Evolutionary conservation across 1,140 invertebrate species (phyloP).

Genomic region (Hermatobates lingyangjiaoensis): DNA sequence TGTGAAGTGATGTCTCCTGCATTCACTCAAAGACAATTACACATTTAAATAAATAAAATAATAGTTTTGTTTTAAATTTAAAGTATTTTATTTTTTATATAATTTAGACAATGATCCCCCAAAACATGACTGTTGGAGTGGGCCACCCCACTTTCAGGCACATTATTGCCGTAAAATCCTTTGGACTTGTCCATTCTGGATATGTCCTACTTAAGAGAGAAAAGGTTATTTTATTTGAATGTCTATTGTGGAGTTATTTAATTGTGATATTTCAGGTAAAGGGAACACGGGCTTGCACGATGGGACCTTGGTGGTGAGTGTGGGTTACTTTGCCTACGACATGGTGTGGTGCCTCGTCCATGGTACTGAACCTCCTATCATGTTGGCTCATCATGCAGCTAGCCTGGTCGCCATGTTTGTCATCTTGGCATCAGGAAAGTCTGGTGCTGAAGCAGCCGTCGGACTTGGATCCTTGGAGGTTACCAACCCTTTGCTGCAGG

Average conservation of each 20-base stretch:
- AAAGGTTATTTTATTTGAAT: no score
- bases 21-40: no score
- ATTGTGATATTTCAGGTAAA: conserved; percentile 9
- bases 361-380: conserved; percentile 27
- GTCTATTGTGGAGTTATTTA: not conserved
- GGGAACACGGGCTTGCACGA: conserved; percentile 7
- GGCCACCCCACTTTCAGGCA: no score
- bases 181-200: no score
- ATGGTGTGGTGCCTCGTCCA: conserved; percentile 32
- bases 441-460: conserved; percentile 28
- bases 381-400: conserved; percentile 32
- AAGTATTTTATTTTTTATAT: no score
- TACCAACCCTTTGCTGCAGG: conserved; percentile 36
- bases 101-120: no score
- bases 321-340: conserved; percentile 33
- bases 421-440: conserved; percentile 26
- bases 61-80: no score
- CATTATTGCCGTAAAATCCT: no score
- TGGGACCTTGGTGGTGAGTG: conserved; percentile 12
- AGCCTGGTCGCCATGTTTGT: conserved; percentile 27
- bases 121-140: no score
- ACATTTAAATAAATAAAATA: no score
- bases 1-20: no score
- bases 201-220: no score
- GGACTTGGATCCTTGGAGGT: conserved; percentile 31